phyloP scores from a whole-genome alignment of 2,888 invertebrate species.

The Erynnis tages region DNA sequence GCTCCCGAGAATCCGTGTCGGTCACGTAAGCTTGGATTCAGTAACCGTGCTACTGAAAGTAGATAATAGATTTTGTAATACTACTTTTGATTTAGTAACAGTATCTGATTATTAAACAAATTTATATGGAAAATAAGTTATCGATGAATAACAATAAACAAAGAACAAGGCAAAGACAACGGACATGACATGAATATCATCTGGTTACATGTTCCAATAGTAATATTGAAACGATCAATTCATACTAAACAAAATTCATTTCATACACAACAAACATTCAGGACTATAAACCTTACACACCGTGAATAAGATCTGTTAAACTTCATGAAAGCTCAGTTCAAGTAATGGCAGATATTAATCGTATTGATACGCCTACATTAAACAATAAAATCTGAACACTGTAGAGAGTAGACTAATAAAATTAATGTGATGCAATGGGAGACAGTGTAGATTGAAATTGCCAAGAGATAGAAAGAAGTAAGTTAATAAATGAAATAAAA shows the following conservation, averaged over 20 bases:
- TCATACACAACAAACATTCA: not conserved
- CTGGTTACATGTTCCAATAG: not conserved
- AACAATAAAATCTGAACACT: not conserved
- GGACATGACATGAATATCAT: not conserved
- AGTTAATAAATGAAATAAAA: not conserved
- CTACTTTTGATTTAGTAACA: not conserved
- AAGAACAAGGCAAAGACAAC: not conserved
- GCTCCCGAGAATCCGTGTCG: constrained; percentile 47
- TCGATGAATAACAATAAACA: not conserved
- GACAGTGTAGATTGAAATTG: not conserved
- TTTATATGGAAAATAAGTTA: not conserved
- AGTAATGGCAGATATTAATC: constrained; percentile 1
- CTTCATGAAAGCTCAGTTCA: not conserved
- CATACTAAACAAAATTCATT: no score
- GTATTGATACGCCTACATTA: not conserved
- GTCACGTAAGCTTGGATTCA: constrained; percentile 48
- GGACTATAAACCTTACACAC: not conserved
- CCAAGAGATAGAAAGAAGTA: no score
- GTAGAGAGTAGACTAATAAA: not conserved
- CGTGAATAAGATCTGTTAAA: not conserved
- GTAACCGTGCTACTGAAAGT: constrained; percentile 31
- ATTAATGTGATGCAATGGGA: not conserved
- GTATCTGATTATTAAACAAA: not conserved
- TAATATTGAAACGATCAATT: not conserved
- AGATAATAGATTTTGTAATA: constrained; percentile 15